Base-by-base conservation (phyloP, 2,888 invertebrate species). In the Mystacides longicornis region DNA sequence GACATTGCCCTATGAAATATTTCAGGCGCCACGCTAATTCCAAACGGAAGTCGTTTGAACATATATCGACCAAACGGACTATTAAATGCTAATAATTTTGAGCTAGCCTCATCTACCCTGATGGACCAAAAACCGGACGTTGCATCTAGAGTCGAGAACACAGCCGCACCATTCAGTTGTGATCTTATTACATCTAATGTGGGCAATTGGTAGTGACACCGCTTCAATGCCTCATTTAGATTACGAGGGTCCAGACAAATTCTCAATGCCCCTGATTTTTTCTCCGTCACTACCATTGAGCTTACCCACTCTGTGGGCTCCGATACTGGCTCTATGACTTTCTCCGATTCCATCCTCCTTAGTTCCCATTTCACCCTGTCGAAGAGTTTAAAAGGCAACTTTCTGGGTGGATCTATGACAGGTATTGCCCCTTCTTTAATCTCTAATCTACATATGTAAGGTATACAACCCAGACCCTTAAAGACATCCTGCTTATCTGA, bases 31-130 rank as follows among this genome's bases (percentile, higher is more conserved):
- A 50, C 50, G 11, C 11, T 23, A 19, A 50, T 11, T 20, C 50
- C 50, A 23, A 50, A 50, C 11, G 50, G 50, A 20, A 50, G 23
- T 4, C 50, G 22, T 21, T 50, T 21, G 33, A 50, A 50, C 23
- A 5, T n/a, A 16, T 11, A 43, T 5, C 43, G 7, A 14, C 43
- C 43, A 43, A 43, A 43, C 16, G 43, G 43, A 16, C 11, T 43
- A 43, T 43, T 43, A 18, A 43, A 43, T 5, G 43, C 16, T 43
- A 43, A 18, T 16, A 11, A 18, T 43, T 43, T 43, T 16, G 43
- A 43, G 43, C 43, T 43, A 16, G 14, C 16, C 18, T 43, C 43
- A 43, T 43, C 43, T 43, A 43, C 43, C 16, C 5, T 11, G 43
- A 43, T 43, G 5, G 18, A 16, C 43, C 43, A 43, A 43, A 43